These are phyloP conservation scores for Bedellia somnulentella DNA, from an alignment of 2,888 invertebrate genomes.

Conservation along the genomic window DNA sequence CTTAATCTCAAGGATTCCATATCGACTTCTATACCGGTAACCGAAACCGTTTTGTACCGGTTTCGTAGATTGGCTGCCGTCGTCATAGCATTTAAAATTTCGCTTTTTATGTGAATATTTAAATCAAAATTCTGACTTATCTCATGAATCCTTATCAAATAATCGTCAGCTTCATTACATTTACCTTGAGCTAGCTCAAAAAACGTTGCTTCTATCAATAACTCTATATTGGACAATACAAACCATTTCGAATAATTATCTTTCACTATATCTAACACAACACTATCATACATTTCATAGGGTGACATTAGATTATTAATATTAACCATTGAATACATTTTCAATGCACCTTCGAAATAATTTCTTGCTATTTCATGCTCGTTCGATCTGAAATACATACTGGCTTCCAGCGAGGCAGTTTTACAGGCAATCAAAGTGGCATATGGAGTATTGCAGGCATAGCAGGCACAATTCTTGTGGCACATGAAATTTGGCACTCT, in stretches of 20 bases:
- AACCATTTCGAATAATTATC: conserved; percentile 15
- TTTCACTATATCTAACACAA: conserved; percentile 18
- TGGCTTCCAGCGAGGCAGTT: conserved; percentile 23
- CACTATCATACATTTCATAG: conserved; percentile 16
- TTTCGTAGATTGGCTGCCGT: conserved; percentile 22
- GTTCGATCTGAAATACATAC: conserved; percentile 26
- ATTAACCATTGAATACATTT: conserved; percentile 18
- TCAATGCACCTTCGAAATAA: conserved; percentile 26
- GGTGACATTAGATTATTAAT: conserved; percentile 12
- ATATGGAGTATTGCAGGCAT: conserved; percentile 21
- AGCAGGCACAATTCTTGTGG: conserved; percentile 26
- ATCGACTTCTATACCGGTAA: conserved; percentile 6
- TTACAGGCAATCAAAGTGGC: conserved; percentile 18
- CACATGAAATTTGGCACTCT: conserved; percentile 22
- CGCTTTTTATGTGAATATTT: conserved; percentile 21
- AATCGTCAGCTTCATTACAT: conserved; percentile 21
- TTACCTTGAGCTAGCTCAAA: conserved; percentile 23
- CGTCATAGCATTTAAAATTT: conserved; percentile 28
- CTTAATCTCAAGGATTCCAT: conserved; percentile 22
- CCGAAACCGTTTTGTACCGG: conserved; percentile 6
- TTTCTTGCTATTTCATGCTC: conserved; percentile 28
- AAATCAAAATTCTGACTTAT: conserved; percentile 13
- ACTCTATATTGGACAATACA: conserved; percentile 17
- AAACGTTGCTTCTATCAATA: conserved; percentile 26
- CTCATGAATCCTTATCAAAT: conserved; percentile 27